A percentile compares a stretch with the other conserved stretches of the same genome.
These are phyloP conservation scores for human (Homo sapiens) DNA, from an alignment of 2,113 vertebrate genomes.

Conservation along the genomic window DNA sequence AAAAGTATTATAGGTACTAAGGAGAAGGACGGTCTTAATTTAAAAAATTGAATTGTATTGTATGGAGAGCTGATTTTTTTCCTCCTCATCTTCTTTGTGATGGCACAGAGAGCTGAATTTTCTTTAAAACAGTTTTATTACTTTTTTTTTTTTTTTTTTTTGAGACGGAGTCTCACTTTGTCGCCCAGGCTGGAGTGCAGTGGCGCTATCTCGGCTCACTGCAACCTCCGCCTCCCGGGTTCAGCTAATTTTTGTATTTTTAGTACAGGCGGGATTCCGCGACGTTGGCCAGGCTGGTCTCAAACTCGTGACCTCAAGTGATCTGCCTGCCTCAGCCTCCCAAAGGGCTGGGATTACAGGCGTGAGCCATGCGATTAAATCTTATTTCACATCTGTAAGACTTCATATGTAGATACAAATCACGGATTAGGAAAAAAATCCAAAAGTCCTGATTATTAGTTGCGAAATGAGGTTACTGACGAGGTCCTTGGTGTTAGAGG, in stretches of 20 bases:
- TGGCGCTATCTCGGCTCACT: too few relatives aligned
- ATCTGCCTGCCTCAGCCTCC: too few relatives aligned
- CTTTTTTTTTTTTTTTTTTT: too few relatives aligned
- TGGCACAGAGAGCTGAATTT: background rate
- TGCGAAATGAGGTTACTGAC: background rate
- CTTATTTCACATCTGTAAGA: constrained; percentile 36
- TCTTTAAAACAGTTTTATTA: background rate
- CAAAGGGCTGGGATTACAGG: too few relatives aligned
- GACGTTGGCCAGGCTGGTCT: too few relatives aligned
- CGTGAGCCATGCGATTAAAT: background rate
- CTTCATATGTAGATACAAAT: constrained; percentile 10
- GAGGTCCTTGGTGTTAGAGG: background rate
- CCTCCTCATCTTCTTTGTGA: too few relatives aligned
- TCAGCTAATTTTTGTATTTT: too few relatives aligned
- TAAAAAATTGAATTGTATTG: background rate
- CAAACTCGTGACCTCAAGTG: too few relatives aligned
- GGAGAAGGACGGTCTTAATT: background rate
- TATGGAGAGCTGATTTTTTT: background rate
- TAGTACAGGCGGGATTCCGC: too few relatives aligned
- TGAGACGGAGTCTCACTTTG: too few relatives aligned
- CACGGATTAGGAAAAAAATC: background rate
- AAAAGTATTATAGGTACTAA: background rate
- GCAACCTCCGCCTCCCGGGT: too few relatives aligned
- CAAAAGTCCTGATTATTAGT: background rate
- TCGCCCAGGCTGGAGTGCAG: too few relatives aligned